phyloP scores from a whole-genome alignment of 2,113 vertebrate genomes.

The Erpornis zantholeuca region DNA sequence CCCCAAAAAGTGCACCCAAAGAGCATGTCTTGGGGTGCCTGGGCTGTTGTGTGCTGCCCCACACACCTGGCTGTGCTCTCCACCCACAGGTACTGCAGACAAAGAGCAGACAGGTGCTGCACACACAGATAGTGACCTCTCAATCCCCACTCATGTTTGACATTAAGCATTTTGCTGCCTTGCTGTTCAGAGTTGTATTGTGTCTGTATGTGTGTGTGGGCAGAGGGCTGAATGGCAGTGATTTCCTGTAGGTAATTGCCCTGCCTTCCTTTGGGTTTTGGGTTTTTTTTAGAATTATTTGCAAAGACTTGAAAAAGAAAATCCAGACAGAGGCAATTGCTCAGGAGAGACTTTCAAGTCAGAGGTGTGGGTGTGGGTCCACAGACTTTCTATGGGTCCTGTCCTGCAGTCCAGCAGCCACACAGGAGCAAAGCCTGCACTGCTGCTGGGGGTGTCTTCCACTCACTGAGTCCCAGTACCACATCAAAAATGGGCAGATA shows the following conservation, averaged over 20 bases:
- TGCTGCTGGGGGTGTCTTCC: background rate
- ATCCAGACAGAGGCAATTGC: background rate
- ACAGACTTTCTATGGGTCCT: rapidly evolving
- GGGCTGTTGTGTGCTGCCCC: background rate
- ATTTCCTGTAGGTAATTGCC: background rate
- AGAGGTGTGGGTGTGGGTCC: background rate
- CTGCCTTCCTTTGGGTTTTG: background rate
- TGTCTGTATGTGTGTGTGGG: background rate
- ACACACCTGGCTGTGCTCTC: background rate
- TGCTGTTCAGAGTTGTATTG: background rate
- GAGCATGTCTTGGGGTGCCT: too few relatives aligned
- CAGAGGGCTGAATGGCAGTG: background rate
- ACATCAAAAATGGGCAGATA: background rate
- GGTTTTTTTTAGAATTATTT: background rate
- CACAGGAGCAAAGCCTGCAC: background rate
- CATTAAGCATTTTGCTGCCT: background rate
- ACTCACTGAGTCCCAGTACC: background rate
- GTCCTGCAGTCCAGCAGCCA: background rate
- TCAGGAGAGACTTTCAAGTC: background rate
- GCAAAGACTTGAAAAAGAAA: background rate
- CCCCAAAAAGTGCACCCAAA: background rate
- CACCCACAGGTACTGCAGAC: background rate
- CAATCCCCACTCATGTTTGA: rapidly evolving
- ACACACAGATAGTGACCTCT: background rate
- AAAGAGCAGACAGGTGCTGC: background rate